phyloP scores from a whole-genome alignment of 2,113 vertebrate species.

The Tenebrosternarchus preto region DNA sequence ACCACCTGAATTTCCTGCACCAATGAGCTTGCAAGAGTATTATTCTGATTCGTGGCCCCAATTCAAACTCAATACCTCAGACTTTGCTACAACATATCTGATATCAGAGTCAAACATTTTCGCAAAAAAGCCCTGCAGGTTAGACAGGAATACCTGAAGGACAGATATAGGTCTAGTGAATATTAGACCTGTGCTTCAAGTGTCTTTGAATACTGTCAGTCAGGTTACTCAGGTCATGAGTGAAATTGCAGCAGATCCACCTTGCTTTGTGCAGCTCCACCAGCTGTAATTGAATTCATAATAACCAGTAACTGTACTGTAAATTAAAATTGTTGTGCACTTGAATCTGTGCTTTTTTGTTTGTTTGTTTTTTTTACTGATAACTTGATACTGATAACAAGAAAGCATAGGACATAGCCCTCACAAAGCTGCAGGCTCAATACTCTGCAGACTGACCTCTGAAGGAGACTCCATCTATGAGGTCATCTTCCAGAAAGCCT shows the following conservation, averaged over 20 bases:
- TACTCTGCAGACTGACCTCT: constrained; percentile 47
- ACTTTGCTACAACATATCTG: neutral
- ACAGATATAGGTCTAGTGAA: neutral
- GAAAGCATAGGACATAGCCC: neutral
- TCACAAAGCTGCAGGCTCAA: constrained; percentile 15
- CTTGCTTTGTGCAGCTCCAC: neutral
- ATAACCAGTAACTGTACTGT: neutral
- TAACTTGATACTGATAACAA: neutral
- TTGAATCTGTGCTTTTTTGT: neutral
- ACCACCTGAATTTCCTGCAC: constrained; percentile 24
- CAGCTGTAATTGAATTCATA: neutral
- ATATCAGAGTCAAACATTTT: neutral
- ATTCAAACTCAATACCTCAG: neutral
- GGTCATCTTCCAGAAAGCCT: constrained; percentile 43
- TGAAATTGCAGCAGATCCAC: neutral
- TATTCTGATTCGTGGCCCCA: no score
- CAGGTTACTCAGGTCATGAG: neutral
- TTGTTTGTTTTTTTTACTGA: neutral
- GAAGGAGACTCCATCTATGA: constrained; percentile 41
- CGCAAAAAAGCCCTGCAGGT: neutral
- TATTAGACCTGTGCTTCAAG: neutral
- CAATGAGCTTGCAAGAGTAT: neutral
- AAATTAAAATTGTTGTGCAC: neutral
- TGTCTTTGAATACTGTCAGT: neutral
- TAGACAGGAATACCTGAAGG: neutral